Base-by-base conservation (phyloP, 2,888 invertebrate genomes). In the Sesia apiformis region DNA sequence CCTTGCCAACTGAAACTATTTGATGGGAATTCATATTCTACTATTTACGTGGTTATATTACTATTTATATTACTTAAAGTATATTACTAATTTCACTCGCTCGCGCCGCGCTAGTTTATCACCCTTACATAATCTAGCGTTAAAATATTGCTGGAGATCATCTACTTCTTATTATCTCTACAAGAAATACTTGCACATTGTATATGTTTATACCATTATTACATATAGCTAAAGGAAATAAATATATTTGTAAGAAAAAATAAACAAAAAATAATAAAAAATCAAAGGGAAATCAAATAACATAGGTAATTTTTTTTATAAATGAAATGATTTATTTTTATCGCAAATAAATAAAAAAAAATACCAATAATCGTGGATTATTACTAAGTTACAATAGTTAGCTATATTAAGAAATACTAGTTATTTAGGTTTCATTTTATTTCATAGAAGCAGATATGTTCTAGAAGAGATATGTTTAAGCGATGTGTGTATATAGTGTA, bases 361-460 rank as follows among this genome's bases (percentile, higher is more conserved):
- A 4, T 46, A 46, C 56, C 57, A 58, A 53, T 52, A 52, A 55
- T 50, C 38, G 7, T 52, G 52, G 7, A n/a, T n/a, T 40, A 46
- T 46, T n/a, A 23, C 46, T 46, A 46, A 7, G 46, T 50, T 39
- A 8, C 23, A 46, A 7, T 4, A 3, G n/a, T 46, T 46, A 46
- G 38, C 39, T 38, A 60, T 65, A 65, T 56, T 60, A 55, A 65
- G 62, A 64, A 61, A 42, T 43, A 46, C 46, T 53, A 8, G 53
- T 38, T 8, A 43, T 50, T 50, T 38, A 50, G 5, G 5, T 5
- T 38, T 64, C 55, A 66, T 63, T 69, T 62, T 67, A 67, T 76
- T 77, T 68, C 84, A 83, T 84, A 86, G 84, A 84, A 85, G 85
- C 85, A 85, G 83, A 86, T 84, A 84, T 84, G 83, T 67, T 63